Conservation (phyloP, 2,797 vertebrate genomes). For the Spatula clypeata region DNA sequence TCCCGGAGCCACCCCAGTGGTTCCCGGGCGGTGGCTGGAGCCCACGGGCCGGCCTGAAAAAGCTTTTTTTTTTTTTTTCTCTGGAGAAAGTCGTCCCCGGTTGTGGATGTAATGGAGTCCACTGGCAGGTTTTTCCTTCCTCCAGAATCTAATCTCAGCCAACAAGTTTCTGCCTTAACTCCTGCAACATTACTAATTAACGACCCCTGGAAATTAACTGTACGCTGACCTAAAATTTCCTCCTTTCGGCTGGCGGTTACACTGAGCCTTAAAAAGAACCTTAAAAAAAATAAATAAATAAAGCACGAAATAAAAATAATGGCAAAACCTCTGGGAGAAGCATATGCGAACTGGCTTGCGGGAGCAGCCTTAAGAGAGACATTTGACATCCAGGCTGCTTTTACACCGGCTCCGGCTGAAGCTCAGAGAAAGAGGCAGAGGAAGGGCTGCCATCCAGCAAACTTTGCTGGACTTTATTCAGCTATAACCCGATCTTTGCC, state of each 20-base stretch:
- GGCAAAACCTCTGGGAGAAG: background rate
- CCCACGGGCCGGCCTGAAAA: background rate
- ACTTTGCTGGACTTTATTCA: slow-evolving; percentile 57
- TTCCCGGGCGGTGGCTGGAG: background rate
- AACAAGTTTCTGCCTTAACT: slow-evolving; percentile 38
- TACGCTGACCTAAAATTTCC: background rate
- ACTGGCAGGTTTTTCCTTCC: slow-evolving; percentile 28
- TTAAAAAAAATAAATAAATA: background rate
- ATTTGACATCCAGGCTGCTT: background rate
- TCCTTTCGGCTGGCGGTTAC: background rate
- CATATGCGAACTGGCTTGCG: background rate
- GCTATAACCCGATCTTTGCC: slow-evolving; percentile 5
- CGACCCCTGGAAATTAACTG: slow-evolving; percentile 33
- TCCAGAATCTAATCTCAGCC: background rate
- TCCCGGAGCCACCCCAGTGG: background rate
- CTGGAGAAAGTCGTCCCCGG: background rate
- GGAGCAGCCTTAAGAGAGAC: background rate
- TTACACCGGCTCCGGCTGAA: background rate
- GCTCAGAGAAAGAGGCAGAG: background rate
- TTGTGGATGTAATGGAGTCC: background rate
- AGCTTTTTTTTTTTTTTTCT: background rate
- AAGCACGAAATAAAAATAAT: background rate
- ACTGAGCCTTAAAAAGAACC: background rate
- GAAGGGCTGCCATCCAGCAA: slow-evolving; percentile 26
- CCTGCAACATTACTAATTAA: slow-evolving; percentile 42